Evolutionary conservation across 2,888 invertebrate genomes (phyloP), one percentile per base, ranked within the genome.

Genomic region (Eledone cirrhosa): DNA sequence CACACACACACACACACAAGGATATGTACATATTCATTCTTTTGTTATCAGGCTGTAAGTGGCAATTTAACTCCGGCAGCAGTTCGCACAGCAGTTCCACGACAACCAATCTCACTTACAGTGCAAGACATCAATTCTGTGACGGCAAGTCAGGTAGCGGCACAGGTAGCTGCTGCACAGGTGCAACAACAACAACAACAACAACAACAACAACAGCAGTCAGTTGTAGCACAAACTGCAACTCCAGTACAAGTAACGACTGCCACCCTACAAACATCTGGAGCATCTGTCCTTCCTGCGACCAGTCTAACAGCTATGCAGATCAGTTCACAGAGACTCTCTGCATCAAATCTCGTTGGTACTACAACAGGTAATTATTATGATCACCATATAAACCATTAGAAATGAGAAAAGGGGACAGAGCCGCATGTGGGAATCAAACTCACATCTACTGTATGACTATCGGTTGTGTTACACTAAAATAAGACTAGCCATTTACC

Each of bases 271-370:
- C 41, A 41, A 41, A 41, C 41, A 5, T 8, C 41, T 11, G 41
- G 41, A 8, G 19, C 78, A 22, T 24, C 80, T 53, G 69, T 48
- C 16, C 78, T 83, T 27, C 81, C 86, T 27, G 84, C 86, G 13
- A 83, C 87, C 3, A 84, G 84, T 22, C 84, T 87, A 41, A 85
- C 88, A n/a, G 84, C 86, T 4, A 84, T 86, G 8, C 88, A 88
- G 80, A 81, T 88, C 29, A 81, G 84, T 11, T 84, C 86, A 8
- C 87, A 88, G 82, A 86, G 86, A 72, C 80, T 85, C 41, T 41
- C 41, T 41, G 41, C 41, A 8, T 41, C 41, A 41, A 41, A 41
- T 11, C 11, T 41, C 8, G 41, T 41, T 41, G 41, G 41, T 33
- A 78, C 80, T n/a, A 79, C 74, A 29, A 77, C 80, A 29, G 77